Percentiles rank a stretch among this genome's conserved stretches.
Evolutionary conservation across 2,113 vertebrate genomes (phyloP).

Genomic region (Clarias magur): DNA sequence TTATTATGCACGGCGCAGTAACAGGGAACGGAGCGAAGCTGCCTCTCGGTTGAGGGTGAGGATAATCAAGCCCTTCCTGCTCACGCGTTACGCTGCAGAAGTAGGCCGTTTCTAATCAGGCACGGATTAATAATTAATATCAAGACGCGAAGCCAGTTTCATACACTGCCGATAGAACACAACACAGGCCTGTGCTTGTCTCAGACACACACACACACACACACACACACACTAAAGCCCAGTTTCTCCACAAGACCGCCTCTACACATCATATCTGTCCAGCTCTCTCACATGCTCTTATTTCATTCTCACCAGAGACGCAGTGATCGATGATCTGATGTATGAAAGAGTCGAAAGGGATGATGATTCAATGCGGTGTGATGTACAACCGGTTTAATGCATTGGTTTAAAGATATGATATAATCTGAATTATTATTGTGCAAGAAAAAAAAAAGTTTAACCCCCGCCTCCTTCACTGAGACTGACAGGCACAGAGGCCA

Average conservation of each 20-base stretch:
- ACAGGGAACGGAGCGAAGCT: slow-evolving; percentile 31
- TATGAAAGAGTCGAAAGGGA: neutral
- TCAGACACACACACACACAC: slow-evolving; percentile 56
- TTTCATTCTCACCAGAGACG: neutral
- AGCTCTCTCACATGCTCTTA: neutral
- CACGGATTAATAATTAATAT: slow-evolving; percentile 81
- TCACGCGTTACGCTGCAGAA: slow-evolving; percentile 68
- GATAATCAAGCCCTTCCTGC: slow-evolving; percentile 63
- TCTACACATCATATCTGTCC: neutral
- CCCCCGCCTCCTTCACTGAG: neutral
- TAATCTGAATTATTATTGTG: neutral
- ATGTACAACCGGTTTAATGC: neutral
- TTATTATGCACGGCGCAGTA: slow-evolving; percentile 14
- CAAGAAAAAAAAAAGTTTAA: neutral
- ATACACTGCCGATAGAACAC: slow-evolving; percentile 69
- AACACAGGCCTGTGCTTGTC: slow-evolving; percentile 61
- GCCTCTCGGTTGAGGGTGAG: slow-evolving; percentile 56
- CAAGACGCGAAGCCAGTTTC: slow-evolving; percentile 72
- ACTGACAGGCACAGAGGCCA: neutral
- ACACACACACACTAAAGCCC: slow-evolving; percentile 37
- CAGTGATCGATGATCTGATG: neutral
- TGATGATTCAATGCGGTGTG: neutral
- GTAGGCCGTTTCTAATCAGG: slow-evolving; percentile 76
- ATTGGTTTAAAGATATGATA: too few species aligned
- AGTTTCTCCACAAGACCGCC: slow-evolving; percentile 16